Evolutionary conservation across 35 echinoderm and acorn worm species (phyloP).

Genomic region (Lytechinus variegatus): DNA sequence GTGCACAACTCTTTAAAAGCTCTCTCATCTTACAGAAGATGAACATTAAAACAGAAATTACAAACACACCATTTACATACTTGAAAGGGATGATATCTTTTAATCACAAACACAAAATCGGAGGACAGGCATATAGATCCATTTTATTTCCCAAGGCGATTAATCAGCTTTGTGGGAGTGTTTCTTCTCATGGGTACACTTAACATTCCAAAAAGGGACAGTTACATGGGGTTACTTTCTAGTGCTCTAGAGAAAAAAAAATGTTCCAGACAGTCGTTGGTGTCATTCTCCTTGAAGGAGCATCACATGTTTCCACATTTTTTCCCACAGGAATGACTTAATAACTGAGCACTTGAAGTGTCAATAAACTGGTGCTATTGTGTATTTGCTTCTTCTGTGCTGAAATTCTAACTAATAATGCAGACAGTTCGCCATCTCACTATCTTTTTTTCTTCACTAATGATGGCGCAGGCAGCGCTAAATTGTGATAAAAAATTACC

Average conservation of each 20-base stretch:
- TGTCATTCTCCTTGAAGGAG: not conserved
- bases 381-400: not conserved
- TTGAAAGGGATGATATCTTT: not conserved
- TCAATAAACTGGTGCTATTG: not conserved
- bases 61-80: not conserved
- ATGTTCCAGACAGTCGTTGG: no score
- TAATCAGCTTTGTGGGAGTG: not conserved
- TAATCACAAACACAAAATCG: not conserved
- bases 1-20: not conserved
- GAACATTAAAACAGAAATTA: not conserved
- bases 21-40: not conserved
- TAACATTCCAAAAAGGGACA: not conserved
- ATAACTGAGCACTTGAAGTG: not conserved
- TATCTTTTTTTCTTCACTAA: not conserved
- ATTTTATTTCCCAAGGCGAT: not conserved
- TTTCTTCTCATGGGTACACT: not conserved
- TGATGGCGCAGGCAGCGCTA: not conserved
- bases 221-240: not conserved
- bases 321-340: not conserved
- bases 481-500: not conserved
- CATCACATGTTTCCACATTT: not conserved
- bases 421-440: not conserved
- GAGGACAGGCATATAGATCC: not conserved
- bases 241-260: not conserved
- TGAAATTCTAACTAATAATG: not conserved